phyloP scores from a whole-genome alignment of 2,888 invertebrate genomes.

The Trisateles emortualis region DNA sequence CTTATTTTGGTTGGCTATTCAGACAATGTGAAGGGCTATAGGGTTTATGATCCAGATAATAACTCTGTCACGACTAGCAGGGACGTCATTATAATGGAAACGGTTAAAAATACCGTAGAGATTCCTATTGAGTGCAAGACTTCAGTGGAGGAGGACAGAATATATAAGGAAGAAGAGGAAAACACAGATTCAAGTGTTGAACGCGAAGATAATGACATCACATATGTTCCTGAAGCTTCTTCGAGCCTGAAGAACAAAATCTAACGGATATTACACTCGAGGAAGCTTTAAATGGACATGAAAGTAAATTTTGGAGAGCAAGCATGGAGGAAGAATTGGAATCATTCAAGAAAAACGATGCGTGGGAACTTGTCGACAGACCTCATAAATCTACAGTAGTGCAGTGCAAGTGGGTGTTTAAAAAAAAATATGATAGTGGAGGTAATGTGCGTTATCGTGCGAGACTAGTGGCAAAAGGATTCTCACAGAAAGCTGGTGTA shows the following conservation, averaged over 20 bases:
- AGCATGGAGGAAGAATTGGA: slow-evolving; percentile 14
- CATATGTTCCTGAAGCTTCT: too few relatives aligned
- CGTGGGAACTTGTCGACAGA: neutral
- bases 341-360: slow-evolving; percentile 1
- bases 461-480: slow-evolving; percentile 6
- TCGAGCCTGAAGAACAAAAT: slow-evolving; percentile 6
- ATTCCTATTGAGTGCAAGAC: neutral
- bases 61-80: neutral
- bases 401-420: slow-evolving; percentile 14
- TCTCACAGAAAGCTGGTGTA: slow-evolving; percentile 7
- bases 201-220: slow-evolving; percentile 1
- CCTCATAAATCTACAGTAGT: neutral
- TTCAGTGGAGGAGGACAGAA: slow-evolving; percentile 8
- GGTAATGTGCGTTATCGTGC: slow-evolving; percentile 6
- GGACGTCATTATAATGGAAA: slow-evolving; percentile 23
- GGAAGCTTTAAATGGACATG: slow-evolving; percentile 13
- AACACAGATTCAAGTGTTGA: too few relatives aligned
- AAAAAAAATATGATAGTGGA: slow-evolving; percentile 12
- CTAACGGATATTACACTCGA: neutral
- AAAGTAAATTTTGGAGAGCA: slow-evolving; percentile 12
- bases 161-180: too few relatives aligned
- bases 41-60: neutral
- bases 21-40: neutral
- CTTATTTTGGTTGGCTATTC: neutral
- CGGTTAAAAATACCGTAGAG: neutral